These are phyloP conservation scores for Cherax destructor DNA, from an alignment of 1,140 invertebrate species.

Conservation along the genomic window DNA sequence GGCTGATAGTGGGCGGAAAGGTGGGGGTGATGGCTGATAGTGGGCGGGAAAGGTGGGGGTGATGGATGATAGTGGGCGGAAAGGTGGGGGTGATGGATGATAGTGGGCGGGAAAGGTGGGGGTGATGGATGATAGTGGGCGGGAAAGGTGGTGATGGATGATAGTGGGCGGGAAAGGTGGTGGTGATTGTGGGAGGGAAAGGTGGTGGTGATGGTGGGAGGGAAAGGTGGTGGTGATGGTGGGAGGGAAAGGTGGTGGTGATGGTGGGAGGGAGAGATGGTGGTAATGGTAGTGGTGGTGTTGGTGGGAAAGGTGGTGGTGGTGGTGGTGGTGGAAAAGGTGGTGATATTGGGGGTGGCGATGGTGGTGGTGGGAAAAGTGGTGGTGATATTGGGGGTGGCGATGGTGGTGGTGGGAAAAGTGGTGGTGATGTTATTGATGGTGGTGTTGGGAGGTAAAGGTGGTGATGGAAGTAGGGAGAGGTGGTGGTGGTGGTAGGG, in stretches of 20 bases:
- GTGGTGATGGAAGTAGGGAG: background rate
- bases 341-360: constrained; percentile 4
- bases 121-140: too few relatives aligned
- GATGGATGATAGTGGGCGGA: too few relatives aligned
- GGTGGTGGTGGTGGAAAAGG: too few relatives aligned
- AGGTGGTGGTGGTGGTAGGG: background rate
- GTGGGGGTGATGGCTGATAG: background rate
- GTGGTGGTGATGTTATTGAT: background rate
- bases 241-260: too few relatives aligned
- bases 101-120: too few relatives aligned
- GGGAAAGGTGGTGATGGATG: background rate
- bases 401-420: background rate
- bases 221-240: background rate
- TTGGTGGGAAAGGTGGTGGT: too few relatives aligned
- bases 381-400: background rate
- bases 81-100: too few relatives aligned
- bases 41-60: too few relatives aligned
- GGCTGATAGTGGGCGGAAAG: background rate
- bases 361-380: background rate
- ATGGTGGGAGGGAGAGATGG: too few relatives aligned
- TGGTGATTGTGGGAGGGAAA: background rate
- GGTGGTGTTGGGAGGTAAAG: background rate
- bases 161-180: background rate
- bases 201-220: background rate
- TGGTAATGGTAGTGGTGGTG: too few relatives aligned